Evolutionary conservation across 2,113 vertebrate species (phyloP).

Genomic region (Piaya cayana): DNA sequence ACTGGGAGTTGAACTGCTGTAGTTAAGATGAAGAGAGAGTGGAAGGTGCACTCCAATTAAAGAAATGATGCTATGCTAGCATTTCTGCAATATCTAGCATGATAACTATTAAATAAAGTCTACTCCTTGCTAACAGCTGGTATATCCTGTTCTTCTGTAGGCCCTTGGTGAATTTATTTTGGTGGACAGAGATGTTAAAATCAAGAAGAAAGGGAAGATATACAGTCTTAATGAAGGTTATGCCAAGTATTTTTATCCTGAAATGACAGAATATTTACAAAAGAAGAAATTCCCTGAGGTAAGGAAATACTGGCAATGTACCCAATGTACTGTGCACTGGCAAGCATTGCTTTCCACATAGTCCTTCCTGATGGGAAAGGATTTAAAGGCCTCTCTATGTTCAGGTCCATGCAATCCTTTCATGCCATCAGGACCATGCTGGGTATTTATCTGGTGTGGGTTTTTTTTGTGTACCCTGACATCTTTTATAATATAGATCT

Average conservation of each 20-base stretch:
- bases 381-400: background rate
- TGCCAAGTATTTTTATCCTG: constrained; percentile 92
- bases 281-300: constrained; percentile 97
- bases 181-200: constrained; percentile 90
- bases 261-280: constrained; percentile 89
- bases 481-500: background rate
- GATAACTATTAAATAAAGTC: background rate
- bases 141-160: constrained; percentile 64
- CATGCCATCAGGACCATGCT: background rate
- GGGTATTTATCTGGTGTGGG: background rate
- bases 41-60: background rate
- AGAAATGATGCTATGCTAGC: background rate
- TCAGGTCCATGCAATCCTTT: background rate
- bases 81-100: background rate
- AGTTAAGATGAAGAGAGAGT: background rate
- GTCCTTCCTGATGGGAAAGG: background rate
- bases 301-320: constrained; percentile 41
- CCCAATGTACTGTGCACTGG: accelerated
- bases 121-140: background rate
- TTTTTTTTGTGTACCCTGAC: background rate
- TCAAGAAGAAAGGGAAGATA: constrained; percentile 91
- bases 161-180: constrained; percentile 94
- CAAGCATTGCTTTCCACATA: background rate
- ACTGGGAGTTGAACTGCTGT: background rate
- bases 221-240: constrained; percentile 98